These are phyloP conservation scores for Sebastolobus altivelis DNA, from an alignment of 2,797 vertebrate genomes.

Conservation along the genomic window DNA sequence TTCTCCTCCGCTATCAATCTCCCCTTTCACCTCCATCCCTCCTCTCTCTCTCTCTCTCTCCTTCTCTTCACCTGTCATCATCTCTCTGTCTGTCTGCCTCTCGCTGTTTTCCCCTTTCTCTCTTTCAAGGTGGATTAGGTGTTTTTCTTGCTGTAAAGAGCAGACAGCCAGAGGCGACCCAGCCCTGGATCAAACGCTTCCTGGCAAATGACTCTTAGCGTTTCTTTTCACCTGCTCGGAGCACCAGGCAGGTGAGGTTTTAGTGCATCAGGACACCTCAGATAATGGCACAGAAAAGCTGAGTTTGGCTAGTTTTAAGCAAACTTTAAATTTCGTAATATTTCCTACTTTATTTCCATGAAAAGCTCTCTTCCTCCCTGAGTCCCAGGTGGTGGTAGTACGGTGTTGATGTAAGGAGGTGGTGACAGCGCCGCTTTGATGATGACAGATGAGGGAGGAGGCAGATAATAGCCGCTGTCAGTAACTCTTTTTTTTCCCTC, in stretches of 20 bases:
- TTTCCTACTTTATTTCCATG: not conserved
- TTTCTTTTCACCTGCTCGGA: slow-evolving; percentile 14
- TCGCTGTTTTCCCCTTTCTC: slow-evolving; percentile 10
- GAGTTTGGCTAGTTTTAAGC: not conserved
- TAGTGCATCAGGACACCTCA: not conserved
- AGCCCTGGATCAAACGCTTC: slow-evolving; percentile 19
- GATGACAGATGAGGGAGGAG: slow-evolving; percentile 67
- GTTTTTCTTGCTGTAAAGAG: slow-evolving; percentile 26
- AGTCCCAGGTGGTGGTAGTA: slow-evolving; percentile 36
- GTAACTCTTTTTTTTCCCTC: slow-evolving; percentile 26
- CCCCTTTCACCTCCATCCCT: slow-evolving; percentile 21
- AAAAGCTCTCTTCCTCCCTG: slow-evolving; percentile 10
- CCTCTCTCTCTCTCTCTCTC: not conserved
- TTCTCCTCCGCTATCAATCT: slow-evolving; percentile 38
- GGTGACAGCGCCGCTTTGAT: slow-evolving; percentile 58
- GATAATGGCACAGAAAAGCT: slow-evolving; percentile 5
- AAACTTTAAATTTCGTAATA: slow-evolving; percentile 4
- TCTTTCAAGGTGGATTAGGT: slow-evolving; percentile 43
- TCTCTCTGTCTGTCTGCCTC: slow-evolving; percentile 1
- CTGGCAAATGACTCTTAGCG: not conserved
- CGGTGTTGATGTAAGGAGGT: slow-evolving; percentile 52
- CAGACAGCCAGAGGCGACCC: slow-evolving; percentile 19
- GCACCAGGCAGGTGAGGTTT: not conserved
- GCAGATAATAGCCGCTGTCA: slow-evolving; percentile 67
- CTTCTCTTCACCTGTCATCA: slow-evolving; percentile 17